These are phyloP conservation scores for Chironomus striatipennis DNA, from an alignment of 1,140 invertebrate genomes.

Conservation along the genomic window DNA sequence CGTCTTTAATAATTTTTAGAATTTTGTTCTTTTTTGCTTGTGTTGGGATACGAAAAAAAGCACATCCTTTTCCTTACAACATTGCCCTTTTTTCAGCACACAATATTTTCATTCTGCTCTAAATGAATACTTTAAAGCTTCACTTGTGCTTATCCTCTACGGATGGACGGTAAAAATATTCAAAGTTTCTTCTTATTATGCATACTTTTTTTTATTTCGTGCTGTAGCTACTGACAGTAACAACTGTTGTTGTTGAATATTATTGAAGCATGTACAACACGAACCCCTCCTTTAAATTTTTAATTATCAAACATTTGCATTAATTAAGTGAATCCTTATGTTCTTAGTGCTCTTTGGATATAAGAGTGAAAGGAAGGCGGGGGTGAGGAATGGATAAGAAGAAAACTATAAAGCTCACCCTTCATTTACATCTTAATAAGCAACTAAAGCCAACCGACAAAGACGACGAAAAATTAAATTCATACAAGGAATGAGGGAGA, in stretches of 20 bases:
- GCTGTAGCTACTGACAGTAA: too few relatives aligned
- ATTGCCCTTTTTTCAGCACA: not conserved
- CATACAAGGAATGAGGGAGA: not conserved
- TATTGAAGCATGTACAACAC: not conserved
- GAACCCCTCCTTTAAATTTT: constrained; percentile 6
- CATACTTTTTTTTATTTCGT: not conserved
- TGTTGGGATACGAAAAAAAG: not conserved
- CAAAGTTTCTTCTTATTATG: not conserved
- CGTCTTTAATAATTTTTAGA: too few relatives aligned
- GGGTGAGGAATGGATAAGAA: not conserved
- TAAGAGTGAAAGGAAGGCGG: not conserved
- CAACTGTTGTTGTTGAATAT: too few relatives aligned
- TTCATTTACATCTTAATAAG: constrained; percentile 22
- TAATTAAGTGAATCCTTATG: constrained; percentile 24
- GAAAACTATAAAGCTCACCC: not conserved
- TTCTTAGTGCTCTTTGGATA: not conserved
- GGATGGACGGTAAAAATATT: not conserved
- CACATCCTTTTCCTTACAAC: not conserved
- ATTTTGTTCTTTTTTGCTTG: too few relatives aligned
- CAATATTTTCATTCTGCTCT: too few relatives aligned
- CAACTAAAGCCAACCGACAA: not conserved
- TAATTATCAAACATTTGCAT: constrained; percentile 24
- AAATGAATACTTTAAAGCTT: too few relatives aligned
- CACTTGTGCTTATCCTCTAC: not conserved
- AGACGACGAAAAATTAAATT: not conserved